These are phyloP conservation scores for Acronicta leporina DNA, from an alignment of 2,888 invertebrate genomes.

Conservation along the genomic window DNA sequence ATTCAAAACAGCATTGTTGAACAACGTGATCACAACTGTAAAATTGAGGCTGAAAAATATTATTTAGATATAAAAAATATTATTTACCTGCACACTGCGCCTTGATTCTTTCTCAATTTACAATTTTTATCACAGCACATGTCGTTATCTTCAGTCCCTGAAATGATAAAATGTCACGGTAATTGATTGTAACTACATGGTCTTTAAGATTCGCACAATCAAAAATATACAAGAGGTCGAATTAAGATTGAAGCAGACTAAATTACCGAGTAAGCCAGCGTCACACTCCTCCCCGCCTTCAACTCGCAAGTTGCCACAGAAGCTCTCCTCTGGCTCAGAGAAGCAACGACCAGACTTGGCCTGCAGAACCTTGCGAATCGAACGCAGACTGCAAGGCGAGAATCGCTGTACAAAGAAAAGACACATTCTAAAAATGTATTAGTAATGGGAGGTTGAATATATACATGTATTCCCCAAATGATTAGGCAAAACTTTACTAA, in stretches of 20 bases:
- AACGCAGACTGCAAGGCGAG: constrained; percentile 97
- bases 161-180: background rate
- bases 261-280: constrained; percentile 94
- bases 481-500: too few species aligned
- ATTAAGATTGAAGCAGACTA: too few species aligned
- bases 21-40: too few species aligned
- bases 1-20: too few species aligned
- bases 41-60: too few species aligned
- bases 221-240: background rate
- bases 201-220: background rate
- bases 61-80: background rate
- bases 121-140: constrained; percentile 98
- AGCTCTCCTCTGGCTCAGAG: constrained; percentile 97
- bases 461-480: too few species aligned
- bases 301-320: constrained; percentile 98
- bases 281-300: constrained; percentile 99
- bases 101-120: constrained; percentile 93
- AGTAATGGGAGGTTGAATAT: too few species aligned
- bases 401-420: constrained; percentile 91
- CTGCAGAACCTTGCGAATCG: constrained; percentile 97
- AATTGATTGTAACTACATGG: background rate
- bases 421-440: background rate
- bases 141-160: constrained; percentile 96
- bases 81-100: constrained; percentile 95
- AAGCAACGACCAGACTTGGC: constrained; percentile 97